These are phyloP conservation scores for Xylophagus ater DNA, from an alignment of 2,888 invertebrate species.

Conservation along the genomic window DNA sequence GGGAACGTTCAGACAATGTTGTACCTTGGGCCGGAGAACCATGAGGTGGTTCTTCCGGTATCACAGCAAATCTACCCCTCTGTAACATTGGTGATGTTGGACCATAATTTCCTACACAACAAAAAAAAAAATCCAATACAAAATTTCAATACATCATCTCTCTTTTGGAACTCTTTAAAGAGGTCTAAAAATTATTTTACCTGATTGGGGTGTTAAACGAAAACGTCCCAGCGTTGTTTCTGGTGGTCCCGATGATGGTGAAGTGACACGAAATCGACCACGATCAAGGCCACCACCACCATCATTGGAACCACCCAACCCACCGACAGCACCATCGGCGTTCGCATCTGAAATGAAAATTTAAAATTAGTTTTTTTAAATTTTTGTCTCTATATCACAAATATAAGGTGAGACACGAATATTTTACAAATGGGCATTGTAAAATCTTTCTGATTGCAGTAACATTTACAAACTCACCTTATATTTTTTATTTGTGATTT, in stretches of 20 bases:
- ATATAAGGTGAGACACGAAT: no score
- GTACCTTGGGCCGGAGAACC: slow-evolving; percentile 34
- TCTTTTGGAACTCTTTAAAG: no score
- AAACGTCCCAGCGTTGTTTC: slow-evolving; percentile 39
- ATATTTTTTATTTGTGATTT: no score
- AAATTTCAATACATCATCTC: background rate
- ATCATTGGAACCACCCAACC: no score
- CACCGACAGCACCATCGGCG: slow-evolving; percentile 27
- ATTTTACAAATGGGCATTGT: no score
- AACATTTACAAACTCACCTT: no score
- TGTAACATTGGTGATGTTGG: slow-evolving; percentile 37
- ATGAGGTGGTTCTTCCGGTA: slow-evolving; percentile 40
- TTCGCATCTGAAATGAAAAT: slow-evolving; percentile 19
- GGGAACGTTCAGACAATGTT: slow-evolving; percentile 31
- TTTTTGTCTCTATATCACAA: no score
- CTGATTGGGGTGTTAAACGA: slow-evolving; percentile 36
- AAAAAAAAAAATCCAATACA: background rate
- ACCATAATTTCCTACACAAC: slow-evolving; percentile 34
- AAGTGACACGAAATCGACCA: slow-evolving; percentile 46
- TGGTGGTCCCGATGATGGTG: slow-evolving; percentile 33
- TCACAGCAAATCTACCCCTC: slow-evolving; percentile 39
- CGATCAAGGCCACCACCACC: slow-evolving; percentile 21
- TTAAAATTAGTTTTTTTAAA: no score
- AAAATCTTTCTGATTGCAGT: no score
- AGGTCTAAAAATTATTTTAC: no score